Evolutionary conservation across 2,113 vertebrate genomes (phyloP).

Genomic region (Forbesichthys agassizii): DNA sequence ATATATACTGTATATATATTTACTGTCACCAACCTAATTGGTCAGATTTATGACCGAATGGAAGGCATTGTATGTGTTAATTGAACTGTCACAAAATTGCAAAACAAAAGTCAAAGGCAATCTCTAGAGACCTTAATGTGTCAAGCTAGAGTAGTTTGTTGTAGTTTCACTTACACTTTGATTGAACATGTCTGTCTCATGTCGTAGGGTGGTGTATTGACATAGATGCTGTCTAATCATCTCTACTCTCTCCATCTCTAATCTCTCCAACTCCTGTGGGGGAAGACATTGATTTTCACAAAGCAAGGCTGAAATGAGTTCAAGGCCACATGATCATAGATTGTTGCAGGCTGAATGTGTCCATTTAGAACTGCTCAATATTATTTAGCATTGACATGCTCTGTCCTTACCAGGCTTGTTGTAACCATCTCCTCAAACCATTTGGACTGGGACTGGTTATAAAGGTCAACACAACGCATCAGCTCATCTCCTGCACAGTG

Average conservation of each 20-base stretch:
- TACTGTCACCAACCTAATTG: too few relatives aligned
- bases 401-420: constrained; percentile 87
- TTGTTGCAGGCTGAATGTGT: neutral
- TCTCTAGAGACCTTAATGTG: too few relatives aligned
- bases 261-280: constrained; percentile 89
- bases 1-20: too few relatives aligned
- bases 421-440: constrained; percentile 99
- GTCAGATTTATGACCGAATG: too few relatives aligned
- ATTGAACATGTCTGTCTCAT: constrained; percentile 99
- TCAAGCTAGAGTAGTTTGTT: neutral
- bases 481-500: constrained; percentile 87
- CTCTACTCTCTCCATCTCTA: constrained; percentile 95
- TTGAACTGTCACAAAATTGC: too few relatives aligned
- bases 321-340: too few relatives aligned
- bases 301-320: too few relatives aligned
- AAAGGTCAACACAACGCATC: constrained; percentile 96
- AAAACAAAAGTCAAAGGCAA: too few relatives aligned
- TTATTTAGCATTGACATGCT: neutral
- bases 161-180: constrained; percentile 87
- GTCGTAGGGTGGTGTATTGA: constrained; percentile 94
- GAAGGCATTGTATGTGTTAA: too few relatives aligned
- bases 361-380: neutral
- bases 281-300: neutral
- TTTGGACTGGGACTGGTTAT: constrained; percentile 96
- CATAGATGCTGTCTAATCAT: constrained; percentile 95